Conservation (phyloP, 2,797 vertebrate species). For the Ctenosaura bakeri region DNA sequence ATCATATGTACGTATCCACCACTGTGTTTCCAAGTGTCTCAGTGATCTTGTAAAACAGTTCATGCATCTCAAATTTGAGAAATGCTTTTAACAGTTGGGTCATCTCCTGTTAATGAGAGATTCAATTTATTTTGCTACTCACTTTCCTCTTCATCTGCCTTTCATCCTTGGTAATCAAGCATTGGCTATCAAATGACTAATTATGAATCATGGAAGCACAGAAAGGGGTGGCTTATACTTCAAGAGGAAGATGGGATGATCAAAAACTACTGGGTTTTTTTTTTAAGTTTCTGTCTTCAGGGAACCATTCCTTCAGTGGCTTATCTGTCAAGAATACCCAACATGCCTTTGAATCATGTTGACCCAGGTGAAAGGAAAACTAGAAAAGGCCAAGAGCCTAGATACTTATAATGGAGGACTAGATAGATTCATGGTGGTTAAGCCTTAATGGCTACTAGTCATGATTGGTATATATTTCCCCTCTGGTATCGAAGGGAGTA, state of each 20-base stretch:
- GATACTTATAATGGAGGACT: background rate
- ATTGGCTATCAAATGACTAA: constrained; percentile 27
- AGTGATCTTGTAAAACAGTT: background rate
- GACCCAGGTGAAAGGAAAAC: background rate
- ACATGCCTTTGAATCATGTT: background rate
- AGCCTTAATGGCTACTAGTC: background rate
- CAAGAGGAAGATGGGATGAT: constrained; percentile 33
- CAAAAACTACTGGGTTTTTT: background rate
- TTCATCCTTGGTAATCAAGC: constrained; percentile 31
- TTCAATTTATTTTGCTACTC: constrained; percentile 21
- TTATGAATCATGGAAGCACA: constrained; percentile 28
- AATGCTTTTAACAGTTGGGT: constrained; percentile 21
- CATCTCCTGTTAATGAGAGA: constrained; percentile 40
- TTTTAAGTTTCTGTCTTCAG: background rate
- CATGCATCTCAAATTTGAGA: constrained; percentile 4
- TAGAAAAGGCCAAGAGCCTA: background rate
- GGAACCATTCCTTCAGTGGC: background rate
- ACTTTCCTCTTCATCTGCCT: background rate
- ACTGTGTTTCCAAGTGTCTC: background rate
- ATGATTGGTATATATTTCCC: background rate
- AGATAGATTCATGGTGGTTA: background rate
- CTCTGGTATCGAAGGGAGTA: background rate
- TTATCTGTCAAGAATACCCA: background rate
- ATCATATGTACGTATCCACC: background rate
- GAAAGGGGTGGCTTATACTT: constrained; percentile 38